Percentiles rank a stretch among this genome's conserved stretches.
Conservation (phyloP, 1,140 invertebrate genomes). For the Drosophila lowei region DNA sequence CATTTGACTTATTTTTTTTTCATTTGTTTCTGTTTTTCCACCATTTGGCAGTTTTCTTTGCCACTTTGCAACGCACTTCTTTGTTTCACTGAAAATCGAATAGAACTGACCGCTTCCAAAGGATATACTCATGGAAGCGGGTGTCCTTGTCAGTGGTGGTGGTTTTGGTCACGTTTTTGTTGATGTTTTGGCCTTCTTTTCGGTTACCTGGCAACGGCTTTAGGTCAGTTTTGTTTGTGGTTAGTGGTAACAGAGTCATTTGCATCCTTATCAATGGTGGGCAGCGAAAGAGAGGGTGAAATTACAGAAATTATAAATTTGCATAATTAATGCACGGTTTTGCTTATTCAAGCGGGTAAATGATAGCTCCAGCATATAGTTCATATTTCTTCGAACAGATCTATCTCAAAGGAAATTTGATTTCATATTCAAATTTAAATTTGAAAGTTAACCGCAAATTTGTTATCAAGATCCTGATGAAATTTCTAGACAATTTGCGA, state of each 20-base stretch:
- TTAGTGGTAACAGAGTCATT: conserved; percentile 65
- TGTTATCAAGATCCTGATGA: too few relatives aligned
- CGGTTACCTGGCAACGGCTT: conserved; percentile 63
- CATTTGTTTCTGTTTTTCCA: conserved; percentile 8
- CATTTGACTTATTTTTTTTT: conserved; percentile 53
- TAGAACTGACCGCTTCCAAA: conserved; percentile 45
- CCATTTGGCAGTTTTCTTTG: conserved; percentile 1
- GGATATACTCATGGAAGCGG: background rate
- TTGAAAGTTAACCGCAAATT: too few relatives aligned
- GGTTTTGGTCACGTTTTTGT: conserved; percentile 62
- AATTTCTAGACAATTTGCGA: too few relatives aligned
- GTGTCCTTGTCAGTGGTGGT: conserved; percentile 21
- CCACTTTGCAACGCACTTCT: conserved; percentile 15
- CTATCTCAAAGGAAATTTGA: background rate
- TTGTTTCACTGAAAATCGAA: conserved; percentile 14
- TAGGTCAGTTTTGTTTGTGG: conserved; percentile 74
- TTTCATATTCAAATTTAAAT: too few relatives aligned
- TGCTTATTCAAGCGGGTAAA: background rate
- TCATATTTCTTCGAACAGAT: background rate
- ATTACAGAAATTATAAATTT: conserved; percentile 12
- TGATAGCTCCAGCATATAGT: background rate
- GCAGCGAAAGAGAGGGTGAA: conserved; percentile 1
- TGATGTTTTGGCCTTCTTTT: conserved; percentile 30
- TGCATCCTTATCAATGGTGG: conserved; percentile 45
- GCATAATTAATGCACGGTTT: conserved; percentile 24